A percentile compares a stretch with the other conserved stretches of the same genome.
Conservation (phyloP, 2,888 invertebrate species). For the Furcula furcula region DNA sequence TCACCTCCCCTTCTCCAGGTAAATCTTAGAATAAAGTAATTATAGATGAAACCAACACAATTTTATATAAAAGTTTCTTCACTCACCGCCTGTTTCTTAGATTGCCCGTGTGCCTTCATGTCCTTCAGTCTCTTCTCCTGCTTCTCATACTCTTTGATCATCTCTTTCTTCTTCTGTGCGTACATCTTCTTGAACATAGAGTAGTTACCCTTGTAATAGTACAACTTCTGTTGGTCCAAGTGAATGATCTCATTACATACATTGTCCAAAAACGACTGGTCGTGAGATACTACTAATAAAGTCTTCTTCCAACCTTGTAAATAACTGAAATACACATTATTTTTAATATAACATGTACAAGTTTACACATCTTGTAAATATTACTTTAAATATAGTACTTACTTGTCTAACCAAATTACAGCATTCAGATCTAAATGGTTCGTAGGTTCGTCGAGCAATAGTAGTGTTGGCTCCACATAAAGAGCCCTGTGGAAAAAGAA, state of each 20-base stretch:
- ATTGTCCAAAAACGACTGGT: conserved; percentile 99
- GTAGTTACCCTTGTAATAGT: conserved; percentile 99
- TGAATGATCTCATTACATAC: conserved; percentile 99
- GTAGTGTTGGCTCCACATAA: conserved; percentile 97
- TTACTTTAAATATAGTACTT: no score
- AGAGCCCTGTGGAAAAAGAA: conserved; percentile 85
- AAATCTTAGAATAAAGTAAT: no score
- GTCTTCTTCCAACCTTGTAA: conserved; percentile 99
- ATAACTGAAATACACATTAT: conserved; percentile 83
- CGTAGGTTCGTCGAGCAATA: conserved; percentile 99
- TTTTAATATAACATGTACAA: not conserved
- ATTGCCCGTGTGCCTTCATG: conserved; percentile 96
- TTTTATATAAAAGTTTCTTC: no score
- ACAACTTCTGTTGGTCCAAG: conserved; percentile 95
- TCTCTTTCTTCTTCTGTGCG: conserved; percentile 96
- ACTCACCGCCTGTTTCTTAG: conserved; percentile 93
- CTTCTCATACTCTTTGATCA: conserved; percentile 98
- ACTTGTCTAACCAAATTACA: conserved; percentile 99
- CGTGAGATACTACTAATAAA: conserved; percentile 98
- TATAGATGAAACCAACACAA: no score
- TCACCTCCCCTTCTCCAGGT: no score
- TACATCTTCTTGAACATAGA: conserved; percentile 99
- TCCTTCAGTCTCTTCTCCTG: conserved; percentile 98
- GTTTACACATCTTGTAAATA: conserved; percentile 6
- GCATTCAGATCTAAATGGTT: conserved; percentile 99